These are phyloP conservation scores for Neopipo cinnamomea DNA, from an alignment of 2,113 vertebrate species.

Conservation along the genomic window DNA sequence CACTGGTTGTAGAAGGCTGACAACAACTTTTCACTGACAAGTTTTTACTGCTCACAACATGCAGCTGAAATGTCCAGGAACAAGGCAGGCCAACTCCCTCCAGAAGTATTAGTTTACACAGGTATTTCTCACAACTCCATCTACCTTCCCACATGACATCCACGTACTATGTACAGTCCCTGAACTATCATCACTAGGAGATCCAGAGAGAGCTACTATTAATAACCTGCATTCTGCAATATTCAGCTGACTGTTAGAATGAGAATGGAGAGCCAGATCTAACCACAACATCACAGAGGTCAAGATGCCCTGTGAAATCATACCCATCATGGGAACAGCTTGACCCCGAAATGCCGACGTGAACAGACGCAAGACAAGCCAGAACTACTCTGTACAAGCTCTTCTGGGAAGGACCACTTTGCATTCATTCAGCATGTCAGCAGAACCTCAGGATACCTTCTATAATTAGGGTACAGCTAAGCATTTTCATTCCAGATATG, in stretches of 20 bases:
- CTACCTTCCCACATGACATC: rapidly evolving
- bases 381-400: not conserved
- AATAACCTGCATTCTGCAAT: not conserved
- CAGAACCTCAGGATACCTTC: not conserved
- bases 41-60: not conserved
- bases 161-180: rapidly evolving
- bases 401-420: not conserved
- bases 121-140: not conserved
- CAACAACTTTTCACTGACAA: not conserved
- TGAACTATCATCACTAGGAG: rapidly evolving
- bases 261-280: not conserved
- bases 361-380: not conserved
- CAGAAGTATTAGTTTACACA: not conserved
- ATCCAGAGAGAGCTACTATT: not conserved
- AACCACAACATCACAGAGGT: not conserved
- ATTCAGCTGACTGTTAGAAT: not conserved
- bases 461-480: not conserved
- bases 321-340: not conserved
- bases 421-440: not conserved
- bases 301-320: not conserved
- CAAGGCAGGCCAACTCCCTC: not conserved
- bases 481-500: not conserved
- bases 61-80: not conserved
- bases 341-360: not conserved
- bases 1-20: not conserved